These are phyloP conservation scores for Takifugu rubripes DNA, from an alignment of 2,797 vertebrate genomes.

Conservation along the genomic window DNA sequence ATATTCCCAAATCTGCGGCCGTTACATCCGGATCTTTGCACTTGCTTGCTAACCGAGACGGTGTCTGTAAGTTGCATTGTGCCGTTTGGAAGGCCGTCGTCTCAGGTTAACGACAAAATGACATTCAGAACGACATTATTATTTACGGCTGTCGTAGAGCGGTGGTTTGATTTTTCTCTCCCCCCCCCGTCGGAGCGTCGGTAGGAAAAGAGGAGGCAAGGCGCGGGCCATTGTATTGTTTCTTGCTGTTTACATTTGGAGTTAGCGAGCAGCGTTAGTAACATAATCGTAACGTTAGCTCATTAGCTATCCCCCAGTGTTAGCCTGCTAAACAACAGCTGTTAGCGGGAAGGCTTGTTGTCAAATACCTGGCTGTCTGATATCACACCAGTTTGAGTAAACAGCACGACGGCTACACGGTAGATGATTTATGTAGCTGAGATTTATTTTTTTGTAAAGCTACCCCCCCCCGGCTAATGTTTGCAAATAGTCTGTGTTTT, in stretches of 20 bases:
- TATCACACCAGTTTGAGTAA: constrained; percentile 31
- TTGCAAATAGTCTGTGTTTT: constrained; percentile 70
- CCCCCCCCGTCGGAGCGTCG: constrained; percentile 12
- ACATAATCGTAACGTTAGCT: constrained; percentile 53
- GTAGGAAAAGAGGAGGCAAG: too few relatives aligned
- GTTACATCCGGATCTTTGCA: constrained; percentile 53
- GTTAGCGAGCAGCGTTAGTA: constrained; percentile 48
- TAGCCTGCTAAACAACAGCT: constrained; percentile 66
- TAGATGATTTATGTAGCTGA: constrained; percentile 23
- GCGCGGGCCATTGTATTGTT: constrained; percentile 36
- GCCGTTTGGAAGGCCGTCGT: constrained; percentile 67
- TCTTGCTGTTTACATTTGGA: constrained; percentile 69
- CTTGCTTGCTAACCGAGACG: constrained; percentile 67
- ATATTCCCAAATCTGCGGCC: constrained; percentile 41
- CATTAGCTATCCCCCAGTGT: constrained; percentile 39
- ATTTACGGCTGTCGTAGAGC: constrained; percentile 11
- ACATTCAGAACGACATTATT: constrained; percentile 45
- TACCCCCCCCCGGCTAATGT: constrained; percentile 57
- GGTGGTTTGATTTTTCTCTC: constrained; percentile 20
- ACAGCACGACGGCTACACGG: constrained; percentile 20
- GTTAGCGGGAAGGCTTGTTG: constrained; percentile 59
- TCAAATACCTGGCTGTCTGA: constrained; percentile 25
- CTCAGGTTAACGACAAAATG: constrained; percentile 56
- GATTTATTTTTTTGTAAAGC: constrained; percentile 15
- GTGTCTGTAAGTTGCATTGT: constrained; percentile 76